phyloP scores from a whole-genome alignment of 2,113 vertebrate genomes.

The Dipodomys merriami region DNA sequence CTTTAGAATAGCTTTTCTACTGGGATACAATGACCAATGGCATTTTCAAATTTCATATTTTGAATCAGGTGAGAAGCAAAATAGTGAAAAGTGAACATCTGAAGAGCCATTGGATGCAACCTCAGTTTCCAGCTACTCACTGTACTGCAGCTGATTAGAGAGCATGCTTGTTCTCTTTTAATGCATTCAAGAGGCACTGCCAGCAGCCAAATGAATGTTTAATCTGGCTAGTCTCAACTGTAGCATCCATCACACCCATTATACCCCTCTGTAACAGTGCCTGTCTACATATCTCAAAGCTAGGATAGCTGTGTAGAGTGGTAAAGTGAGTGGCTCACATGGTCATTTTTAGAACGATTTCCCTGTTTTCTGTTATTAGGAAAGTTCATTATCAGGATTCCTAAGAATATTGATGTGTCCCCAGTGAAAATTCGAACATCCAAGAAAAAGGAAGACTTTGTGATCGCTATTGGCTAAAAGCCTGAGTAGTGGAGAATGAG shows the following conservation, averaged over 20 bases:
- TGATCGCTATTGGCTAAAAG: not conserved
- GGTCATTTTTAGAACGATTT: not conserved
- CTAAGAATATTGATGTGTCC: not conserved
- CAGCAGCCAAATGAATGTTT: not conserved
- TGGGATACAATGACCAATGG: constrained; percentile 58
- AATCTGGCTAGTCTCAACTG: not conserved
- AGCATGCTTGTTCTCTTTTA: not conserved
- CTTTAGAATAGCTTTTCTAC: constrained; percentile 56
- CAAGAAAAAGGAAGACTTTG: not conserved
- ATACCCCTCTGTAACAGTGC: not conserved
- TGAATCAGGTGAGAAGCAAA: constrained; percentile 53
- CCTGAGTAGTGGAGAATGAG: not conserved
- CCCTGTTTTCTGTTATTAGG: not conserved
- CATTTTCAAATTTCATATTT: constrained; percentile 22
- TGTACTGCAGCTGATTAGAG: not conserved
- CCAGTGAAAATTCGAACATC: not conserved
- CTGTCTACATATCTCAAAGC: not conserved
- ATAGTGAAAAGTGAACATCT: constrained; percentile 6
- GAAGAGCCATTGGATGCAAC: not conserved
- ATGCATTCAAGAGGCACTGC: not conserved
- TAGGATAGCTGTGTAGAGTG: not conserved
- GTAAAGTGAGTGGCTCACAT: not conserved
- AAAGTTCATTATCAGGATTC: not conserved
- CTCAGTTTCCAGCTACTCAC: not conserved
- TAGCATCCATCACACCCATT: not conserved